These are phyloP conservation scores for Lymantria dispar DNA, from an alignment of 2,888 invertebrate genomes.

Conservation along the genomic window DNA sequence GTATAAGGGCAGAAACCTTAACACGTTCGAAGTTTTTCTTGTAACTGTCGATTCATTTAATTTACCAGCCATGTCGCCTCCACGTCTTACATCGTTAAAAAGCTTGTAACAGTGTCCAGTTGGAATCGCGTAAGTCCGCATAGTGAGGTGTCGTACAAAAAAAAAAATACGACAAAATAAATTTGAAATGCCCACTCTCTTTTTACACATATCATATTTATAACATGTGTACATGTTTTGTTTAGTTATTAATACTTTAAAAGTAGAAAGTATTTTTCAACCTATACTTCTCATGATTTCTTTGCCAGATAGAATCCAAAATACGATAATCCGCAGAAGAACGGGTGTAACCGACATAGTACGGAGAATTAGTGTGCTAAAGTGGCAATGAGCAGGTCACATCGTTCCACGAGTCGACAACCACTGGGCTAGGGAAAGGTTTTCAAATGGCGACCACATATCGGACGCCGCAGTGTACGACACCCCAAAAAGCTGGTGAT, in stretches of 20 bases:
- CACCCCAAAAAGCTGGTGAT: no score
- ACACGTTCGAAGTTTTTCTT: slow-evolving; percentile 2
- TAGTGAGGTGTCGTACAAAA: slow-evolving; percentile 30
- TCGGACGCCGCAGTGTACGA: no score
- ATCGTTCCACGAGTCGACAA: no score
- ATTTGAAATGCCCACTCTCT: slow-evolving; percentile 3
- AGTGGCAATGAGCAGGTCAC: no score
- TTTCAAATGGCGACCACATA: no score
- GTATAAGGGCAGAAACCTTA: slow-evolving; percentile 1
- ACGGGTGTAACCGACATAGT: no score
- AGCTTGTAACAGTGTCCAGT: slow-evolving; percentile 29
- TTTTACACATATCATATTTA: not conserved
- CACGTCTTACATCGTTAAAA: slow-evolving; percentile 31
- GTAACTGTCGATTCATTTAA: slow-evolving; percentile 6
- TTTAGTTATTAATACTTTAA: not conserved
- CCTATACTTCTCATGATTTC: no score
- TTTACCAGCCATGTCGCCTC: slow-evolving; percentile 17
- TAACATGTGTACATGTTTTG: not conserved
- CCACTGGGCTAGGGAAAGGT: no score
- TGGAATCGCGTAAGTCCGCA: slow-evolving; percentile 40
- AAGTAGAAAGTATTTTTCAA: no score
- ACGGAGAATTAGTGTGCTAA: no score
- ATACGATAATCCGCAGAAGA: no score
- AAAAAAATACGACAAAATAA: slow-evolving; percentile 27
- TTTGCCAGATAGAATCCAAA: no score